Evolutionary conservation across 2,113 vertebrate genomes (phyloP).

Genomic region (Tyrannus savana): DNA sequence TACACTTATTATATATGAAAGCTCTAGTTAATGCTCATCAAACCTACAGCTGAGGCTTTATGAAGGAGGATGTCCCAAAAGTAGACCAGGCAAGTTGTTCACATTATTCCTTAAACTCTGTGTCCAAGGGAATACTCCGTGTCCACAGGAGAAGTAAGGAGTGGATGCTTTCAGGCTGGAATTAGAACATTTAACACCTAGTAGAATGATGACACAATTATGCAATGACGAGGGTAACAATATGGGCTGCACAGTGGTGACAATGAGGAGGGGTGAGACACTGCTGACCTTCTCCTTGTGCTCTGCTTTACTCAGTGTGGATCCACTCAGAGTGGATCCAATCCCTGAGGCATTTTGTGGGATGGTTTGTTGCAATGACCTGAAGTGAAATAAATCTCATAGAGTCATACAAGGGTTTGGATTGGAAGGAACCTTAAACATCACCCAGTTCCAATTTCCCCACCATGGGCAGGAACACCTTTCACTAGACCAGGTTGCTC

Average conservation of each 20-base stretch:
- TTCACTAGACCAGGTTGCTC: background rate
- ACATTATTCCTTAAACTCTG: background rate
- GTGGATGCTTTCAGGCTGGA: background rate
- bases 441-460: background rate
- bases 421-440: background rate
- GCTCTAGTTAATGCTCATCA: background rate
- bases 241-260: background rate
- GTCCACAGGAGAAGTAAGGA: background rate
- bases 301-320: background rate
- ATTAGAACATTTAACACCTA: background rate
- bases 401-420: background rate
- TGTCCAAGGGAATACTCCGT: background rate
- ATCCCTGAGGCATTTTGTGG: background rate
- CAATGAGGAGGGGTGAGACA: background rate
- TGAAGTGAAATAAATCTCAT: background rate
- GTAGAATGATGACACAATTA: background rate
- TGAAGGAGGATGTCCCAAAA: background rate
- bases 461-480: background rate
- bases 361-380: background rate
- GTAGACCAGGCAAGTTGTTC: background rate
- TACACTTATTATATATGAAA: background rate
- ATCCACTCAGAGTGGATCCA: background rate
- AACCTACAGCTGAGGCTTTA: background rate
- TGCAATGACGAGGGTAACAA: fast-evolving
- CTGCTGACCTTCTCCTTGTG: background rate